Conservation (phyloP, 1,140 invertebrate species). For the Apis laboriosa region DNA sequence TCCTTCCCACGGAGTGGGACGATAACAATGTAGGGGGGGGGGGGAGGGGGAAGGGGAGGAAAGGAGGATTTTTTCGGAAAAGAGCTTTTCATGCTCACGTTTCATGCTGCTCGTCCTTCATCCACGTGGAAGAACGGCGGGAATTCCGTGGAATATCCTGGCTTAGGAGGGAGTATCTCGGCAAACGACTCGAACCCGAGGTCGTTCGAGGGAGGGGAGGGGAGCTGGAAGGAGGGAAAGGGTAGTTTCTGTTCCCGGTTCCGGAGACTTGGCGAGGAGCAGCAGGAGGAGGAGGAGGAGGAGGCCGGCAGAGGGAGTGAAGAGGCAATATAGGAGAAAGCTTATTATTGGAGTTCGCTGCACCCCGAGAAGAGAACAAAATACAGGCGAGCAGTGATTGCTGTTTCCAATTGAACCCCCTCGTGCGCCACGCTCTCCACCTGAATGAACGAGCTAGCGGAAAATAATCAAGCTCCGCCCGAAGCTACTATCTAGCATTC, state of each 20-base stretch:
- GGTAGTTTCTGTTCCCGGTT: slow-evolving; percentile 52
- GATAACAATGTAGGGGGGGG: neutral
- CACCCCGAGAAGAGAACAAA: slow-evolving; percentile 78
- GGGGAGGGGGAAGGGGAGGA: neutral
- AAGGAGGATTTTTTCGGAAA: neutral
- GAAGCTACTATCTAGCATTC: slow-evolving; percentile 76
- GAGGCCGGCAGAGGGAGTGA: slow-evolving; percentile 61
- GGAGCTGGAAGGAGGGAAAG: slow-evolving; percentile 51
- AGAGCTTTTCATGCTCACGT: neutral
- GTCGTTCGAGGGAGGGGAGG: slow-evolving; percentile 43
- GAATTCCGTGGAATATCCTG: slow-evolving; percentile 51
- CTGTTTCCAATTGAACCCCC: slow-evolving; percentile 81
- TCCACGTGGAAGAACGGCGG: slow-evolving; percentile 38
- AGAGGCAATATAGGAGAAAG: slow-evolving; percentile 82
- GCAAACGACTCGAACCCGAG: slow-evolving; percentile 62
- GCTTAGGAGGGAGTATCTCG: slow-evolving; percentile 41
- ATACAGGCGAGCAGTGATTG: slow-evolving; percentile 81
- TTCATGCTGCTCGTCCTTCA: slow-evolving; percentile 25
- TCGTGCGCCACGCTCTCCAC: slow-evolving; percentile 76
- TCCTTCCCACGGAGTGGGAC: no score
- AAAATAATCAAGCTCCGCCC: slow-evolving; percentile 81
- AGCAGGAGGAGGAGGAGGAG: slow-evolving; percentile 53
- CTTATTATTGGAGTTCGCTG: slow-evolving; percentile 82
- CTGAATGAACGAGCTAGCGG: slow-evolving; percentile 81
- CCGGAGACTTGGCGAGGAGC: slow-evolving; percentile 55